Evolutionary conservation across 2,113 vertebrate species (phyloP), one percentile per base, ranked within the genome.

Genomic region (Elachura formosa): DNA sequence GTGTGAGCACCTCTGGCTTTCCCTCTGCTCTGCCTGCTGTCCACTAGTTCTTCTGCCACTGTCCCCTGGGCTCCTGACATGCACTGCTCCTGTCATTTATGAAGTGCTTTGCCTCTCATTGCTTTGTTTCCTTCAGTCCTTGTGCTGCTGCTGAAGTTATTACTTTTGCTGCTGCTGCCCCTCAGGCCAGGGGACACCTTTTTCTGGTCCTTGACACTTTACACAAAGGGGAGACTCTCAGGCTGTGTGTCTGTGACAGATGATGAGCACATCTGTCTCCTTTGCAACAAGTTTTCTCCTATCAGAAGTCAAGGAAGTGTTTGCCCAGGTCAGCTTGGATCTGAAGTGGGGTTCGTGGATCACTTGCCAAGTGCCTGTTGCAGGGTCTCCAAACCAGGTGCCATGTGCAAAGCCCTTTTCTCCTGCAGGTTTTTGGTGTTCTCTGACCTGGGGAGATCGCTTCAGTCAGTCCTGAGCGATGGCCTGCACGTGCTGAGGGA

Each of bases 351-450:
- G 5, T 84, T 26, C 56, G 18, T 49, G 26, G 69, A 34, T 36
- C 1, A 6, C 38, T 80, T 76, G 58, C 24, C 0, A 0, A 46
- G 23, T 34, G 24, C 33, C 33, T 81, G 12, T 26, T 38, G 31
- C 31, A 71, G 63, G 25, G 43, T 51, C 54, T 69, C 40, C 49
- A 54, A 14, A 17, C 7, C 13, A 5, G 55, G 69, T 31, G n/a
- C 52, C 69, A 8, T 0, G 1, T 61, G n/a, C 24, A 76, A 28
- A 74, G 10, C 23, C 24, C 19, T 83, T 77, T 14, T 96, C 48
- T 96, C 56, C 93, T 95, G 23, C 62, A 99, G 99, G 97, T 99
- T 99, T 97, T 94, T 99, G 93, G 98, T 99, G 91, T 98, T 99
- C 86, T 97, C 98, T 77, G 92, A 95, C 90, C 98, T 99, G 94